These are phyloP conservation scores for Xiphophorus couchianus DNA, from an alignment of 2,113 vertebrate genomes.

Conservation along the genomic window DNA sequence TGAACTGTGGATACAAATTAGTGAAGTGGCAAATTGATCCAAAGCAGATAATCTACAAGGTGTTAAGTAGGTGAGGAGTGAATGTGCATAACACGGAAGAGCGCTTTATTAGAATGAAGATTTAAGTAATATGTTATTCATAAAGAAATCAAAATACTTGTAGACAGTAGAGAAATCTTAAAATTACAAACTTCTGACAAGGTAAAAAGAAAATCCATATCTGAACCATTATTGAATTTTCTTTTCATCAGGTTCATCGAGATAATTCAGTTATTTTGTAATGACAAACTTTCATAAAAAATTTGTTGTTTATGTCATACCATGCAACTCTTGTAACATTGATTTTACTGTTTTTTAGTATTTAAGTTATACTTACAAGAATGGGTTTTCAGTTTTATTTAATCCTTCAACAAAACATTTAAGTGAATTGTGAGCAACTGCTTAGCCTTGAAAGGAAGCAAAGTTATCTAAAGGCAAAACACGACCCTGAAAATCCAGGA, in stretches of 20 bases:
- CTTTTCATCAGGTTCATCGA: too few species aligned
- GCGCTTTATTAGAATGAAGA: not conserved
- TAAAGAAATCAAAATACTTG: not conserved
- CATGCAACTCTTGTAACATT: slow-evolving; percentile 16
- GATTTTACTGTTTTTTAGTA: not conserved
- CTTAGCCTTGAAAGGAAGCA: slow-evolving; percentile 62
- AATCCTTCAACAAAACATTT: slow-evolving; percentile 54
- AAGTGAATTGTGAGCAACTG: slow-evolving; percentile 54
- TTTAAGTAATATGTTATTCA: not conserved
- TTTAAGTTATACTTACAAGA: slow-evolving; percentile 35
- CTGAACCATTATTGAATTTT: not conserved
- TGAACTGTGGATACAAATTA: not conserved
- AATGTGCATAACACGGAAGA: not conserved
- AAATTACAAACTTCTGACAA: not conserved
- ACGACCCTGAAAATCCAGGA: slow-evolving; percentile 78
- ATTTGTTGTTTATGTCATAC: not conserved
- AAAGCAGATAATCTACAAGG: not conserved
- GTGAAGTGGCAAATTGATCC: not conserved
- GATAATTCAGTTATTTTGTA: too few species aligned
- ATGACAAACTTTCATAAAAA: not conserved
- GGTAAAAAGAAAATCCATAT: not conserved
- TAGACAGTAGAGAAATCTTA: not conserved
- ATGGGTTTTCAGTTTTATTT: slow-evolving; percentile 33
- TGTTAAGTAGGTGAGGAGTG: not conserved
- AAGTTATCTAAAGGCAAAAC: slow-evolving; percentile 71